Conservation (phyloP, 2,888 invertebrate genomes). For the Crocallis elinguaria region DNA sequence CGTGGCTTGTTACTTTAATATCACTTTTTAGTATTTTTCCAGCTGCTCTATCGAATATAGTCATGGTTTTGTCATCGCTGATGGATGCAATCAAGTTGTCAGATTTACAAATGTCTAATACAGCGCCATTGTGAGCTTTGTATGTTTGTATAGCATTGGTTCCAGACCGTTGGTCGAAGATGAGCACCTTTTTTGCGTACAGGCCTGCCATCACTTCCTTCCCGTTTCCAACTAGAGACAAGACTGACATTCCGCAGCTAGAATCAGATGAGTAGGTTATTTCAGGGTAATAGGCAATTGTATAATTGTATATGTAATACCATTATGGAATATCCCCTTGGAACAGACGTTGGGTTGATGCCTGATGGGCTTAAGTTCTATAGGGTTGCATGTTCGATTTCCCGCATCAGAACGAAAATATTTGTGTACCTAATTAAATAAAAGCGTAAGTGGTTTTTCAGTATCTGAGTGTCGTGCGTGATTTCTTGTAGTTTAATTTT, state of each 20-base stretch:
- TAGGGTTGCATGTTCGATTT: too few species aligned
- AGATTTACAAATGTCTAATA: slow-evolving; percentile 68
- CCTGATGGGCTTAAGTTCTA: too few species aligned
- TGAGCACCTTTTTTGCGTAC: slow-evolving; percentile 80
- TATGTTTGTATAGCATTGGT: slow-evolving; percentile 68
- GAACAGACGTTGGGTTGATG: too few species aligned
- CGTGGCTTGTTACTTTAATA: slow-evolving; percentile 61
- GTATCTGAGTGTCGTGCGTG: too few species aligned
- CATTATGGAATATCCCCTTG: too few species aligned
- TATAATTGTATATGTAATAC: too few species aligned
- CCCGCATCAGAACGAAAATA: too few species aligned
- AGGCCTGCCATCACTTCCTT: slow-evolving; percentile 81
- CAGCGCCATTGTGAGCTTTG: slow-evolving; percentile 81
- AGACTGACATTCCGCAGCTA: slow-evolving; percentile 81
- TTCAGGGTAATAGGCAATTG: too few species aligned
- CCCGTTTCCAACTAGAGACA: slow-evolving; percentile 77
- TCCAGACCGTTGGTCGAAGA: slow-evolving; percentile 81
- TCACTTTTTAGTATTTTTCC: slow-evolving; percentile 69
- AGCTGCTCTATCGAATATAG: slow-evolving; percentile 83
- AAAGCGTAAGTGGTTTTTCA: too few species aligned
- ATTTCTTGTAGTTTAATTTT: too few species aligned
- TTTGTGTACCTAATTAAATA: too few species aligned
- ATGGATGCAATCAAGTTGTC: slow-evolving; percentile 82
- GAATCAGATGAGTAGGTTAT: slow-evolving; percentile 29
- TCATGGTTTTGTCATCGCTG: slow-evolving; percentile 85